Percentiles rank a stretch among this genome's conserved stretches.
These are phyloP conservation scores for Latrodectus hesperus DNA, from an alignment of 2,888 invertebrate species.

Conservation along the genomic window DNA sequence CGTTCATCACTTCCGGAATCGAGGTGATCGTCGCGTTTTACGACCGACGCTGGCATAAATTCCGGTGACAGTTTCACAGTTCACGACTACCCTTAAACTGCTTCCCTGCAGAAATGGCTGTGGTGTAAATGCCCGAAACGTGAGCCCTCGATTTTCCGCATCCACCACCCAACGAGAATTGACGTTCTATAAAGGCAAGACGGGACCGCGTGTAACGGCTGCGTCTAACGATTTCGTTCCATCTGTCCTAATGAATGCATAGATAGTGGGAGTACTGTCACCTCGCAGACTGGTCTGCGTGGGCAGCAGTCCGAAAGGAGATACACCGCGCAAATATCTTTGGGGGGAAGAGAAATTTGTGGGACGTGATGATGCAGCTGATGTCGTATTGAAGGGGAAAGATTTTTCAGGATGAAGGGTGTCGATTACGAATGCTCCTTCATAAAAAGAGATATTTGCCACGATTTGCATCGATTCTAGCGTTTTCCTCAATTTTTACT, in stretches of 20 bases:
- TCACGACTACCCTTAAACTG: not conserved
- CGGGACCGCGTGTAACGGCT: conserved; percentile 6
- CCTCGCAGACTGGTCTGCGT: not conserved
- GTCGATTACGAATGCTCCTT: not conserved
- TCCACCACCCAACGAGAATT: not conserved
- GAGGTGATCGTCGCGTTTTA: conserved; percentile 4
- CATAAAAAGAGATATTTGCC: not conserved
- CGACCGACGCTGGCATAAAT: not conserved
- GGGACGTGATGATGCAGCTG: not conserved
- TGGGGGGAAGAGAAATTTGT: not conserved
- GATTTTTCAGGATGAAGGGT: not conserved
- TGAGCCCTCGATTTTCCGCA: conserved; percentile 9
- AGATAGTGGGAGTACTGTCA: not conserved
- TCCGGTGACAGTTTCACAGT: conserved; percentile 7
- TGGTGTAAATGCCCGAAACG: conserved; percentile 21
- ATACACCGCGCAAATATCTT: not conserved
- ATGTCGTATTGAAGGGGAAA: not conserved
- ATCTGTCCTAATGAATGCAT: conserved; percentile 16
- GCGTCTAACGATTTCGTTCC: conserved; percentile 9
- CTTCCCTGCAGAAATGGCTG: not conserved
- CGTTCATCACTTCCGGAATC: conserved; percentile 2
- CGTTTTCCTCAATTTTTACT: too few relatives aligned
- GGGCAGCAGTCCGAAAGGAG: not conserved
- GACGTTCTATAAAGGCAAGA: not conserved
- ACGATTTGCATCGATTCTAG: too few relatives aligned